A percentile compares a stretch with the other conserved stretches of the same genome.
Evolutionary conservation across 2,797 vertebrate genomes (phyloP).

Genomic region (Sebastiscus tertius): DNA sequence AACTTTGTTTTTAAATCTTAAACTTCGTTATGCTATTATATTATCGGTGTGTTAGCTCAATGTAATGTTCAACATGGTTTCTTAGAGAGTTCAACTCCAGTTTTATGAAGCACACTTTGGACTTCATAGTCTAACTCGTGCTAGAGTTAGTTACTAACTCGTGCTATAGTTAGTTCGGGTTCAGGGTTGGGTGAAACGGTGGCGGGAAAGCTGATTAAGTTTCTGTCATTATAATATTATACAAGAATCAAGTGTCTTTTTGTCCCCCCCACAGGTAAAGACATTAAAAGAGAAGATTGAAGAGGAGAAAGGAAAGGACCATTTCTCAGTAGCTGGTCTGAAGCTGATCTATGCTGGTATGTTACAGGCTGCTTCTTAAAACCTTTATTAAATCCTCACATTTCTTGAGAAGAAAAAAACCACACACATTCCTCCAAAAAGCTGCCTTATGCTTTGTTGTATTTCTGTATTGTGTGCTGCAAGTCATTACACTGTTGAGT

Average conservation of each 20-base stretch:
- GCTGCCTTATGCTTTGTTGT: not conserved
- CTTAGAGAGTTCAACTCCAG: not conserved
- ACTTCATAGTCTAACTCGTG: conserved; percentile 12
- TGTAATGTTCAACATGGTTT: not conserved
- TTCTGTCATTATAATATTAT: not conserved
- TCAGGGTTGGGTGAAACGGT: not conserved
- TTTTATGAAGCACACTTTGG: conserved; percentile 34
- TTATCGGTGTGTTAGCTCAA: not conserved
- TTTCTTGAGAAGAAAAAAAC: not conserved
- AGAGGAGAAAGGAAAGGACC: conserved; percentile 92
- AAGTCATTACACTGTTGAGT: not conserved
- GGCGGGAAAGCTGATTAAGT: not conserved
- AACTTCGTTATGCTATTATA: not conserved
- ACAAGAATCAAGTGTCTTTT: not conserved
- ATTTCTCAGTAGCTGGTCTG: conserved; percentile 91
- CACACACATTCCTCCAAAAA: not conserved
- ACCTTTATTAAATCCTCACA: not conserved
- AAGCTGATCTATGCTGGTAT: conserved; percentile 98
- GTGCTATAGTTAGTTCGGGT: not conserved
- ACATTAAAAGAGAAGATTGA: conserved; percentile 95
- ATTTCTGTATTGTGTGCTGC: not conserved
- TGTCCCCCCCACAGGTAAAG: conserved; percentile 85
- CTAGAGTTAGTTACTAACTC: not conserved
- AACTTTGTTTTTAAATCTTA: not conserved
- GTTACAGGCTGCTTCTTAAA: not conserved